These are phyloP conservation scores for Sisyra nigra DNA, from an alignment of 2,888 invertebrate species.

Conservation along the genomic window DNA sequence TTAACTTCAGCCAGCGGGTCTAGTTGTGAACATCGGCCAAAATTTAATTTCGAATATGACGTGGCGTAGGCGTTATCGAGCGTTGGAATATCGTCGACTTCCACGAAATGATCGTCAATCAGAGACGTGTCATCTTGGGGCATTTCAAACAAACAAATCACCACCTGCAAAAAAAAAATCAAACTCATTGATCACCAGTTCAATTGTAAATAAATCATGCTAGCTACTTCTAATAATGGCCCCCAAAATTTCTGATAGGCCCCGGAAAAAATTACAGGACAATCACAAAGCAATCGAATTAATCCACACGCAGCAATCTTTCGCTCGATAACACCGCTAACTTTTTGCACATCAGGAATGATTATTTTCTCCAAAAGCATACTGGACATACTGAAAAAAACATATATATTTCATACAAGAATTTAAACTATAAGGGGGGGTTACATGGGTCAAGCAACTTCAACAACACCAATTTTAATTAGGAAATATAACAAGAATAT, in stretches of 20 bases:
- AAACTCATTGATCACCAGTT: conserved; percentile 3
- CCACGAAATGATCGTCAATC: conserved; percentile 78
- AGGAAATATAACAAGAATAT: no score
- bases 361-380: conserved; percentile 90
- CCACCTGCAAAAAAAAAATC: conserved; percentile 40
- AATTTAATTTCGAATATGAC: conserved; percentile 54
- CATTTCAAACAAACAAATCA: conserved; percentile 78
- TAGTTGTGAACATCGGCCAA: conserved; percentile 55
- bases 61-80: conserved; percentile 63
- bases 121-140: conserved; percentile 64
- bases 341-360: conserved; percentile 72
- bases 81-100: conserved; percentile 71
- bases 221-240: conserved; percentile 32
- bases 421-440: no score
- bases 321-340: conserved; percentile 65
- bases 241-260: conserved; percentile 49
- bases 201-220: background rate
- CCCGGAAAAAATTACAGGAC: conserved; percentile 45
- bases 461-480: no score
- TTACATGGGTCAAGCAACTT: no score
- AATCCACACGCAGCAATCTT: conserved; percentile 87
- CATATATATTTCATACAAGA: conserved; percentile 7
- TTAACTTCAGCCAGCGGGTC: conserved; percentile 59
- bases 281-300: conserved; percentile 68
- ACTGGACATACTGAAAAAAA: conserved; percentile 63